Evolutionary conservation across 1,140 invertebrate species (phyloP), one percentile per base, ranked within the genome.

Genomic region (Papilio glaucus): DNA sequence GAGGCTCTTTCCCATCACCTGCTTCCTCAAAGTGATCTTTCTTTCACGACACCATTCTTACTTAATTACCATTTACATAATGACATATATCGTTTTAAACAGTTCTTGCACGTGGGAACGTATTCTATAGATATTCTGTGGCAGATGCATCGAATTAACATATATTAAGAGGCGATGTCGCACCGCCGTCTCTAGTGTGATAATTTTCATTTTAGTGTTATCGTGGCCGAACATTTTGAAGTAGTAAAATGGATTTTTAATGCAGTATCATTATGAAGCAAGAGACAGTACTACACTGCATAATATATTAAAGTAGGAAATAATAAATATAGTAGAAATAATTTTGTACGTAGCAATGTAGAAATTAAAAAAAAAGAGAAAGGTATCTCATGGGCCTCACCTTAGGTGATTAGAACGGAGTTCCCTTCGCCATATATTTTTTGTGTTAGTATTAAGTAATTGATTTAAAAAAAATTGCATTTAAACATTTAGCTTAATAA

Each of bases 61-160:
- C 49, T 68, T 72, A 75, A 75, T 75, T 75, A 75, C 68, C 38
- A 72, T 73, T 67, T 60, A 75, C 74, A 69, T 57, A 75, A 69
- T 75, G 73, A 53, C 33, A 69, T 72, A 62, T 39, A 38, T 63
- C 71, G 24, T 68, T 53, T 72, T 75, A 21, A 70, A 67, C 71
- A 49, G 45, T 60, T 53, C 21, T 45, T 53, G 3, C 21, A 53
- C 74, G 74, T 75, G 74, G 74, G 74, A 75, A 75, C 18, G 65
- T 69, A 69, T 72, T 24, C 67, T 29, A 57, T 21, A 15, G 41
- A 26, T 33, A 21, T 15, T 53, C 38, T 72, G 62, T 70, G 53
- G 53, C 65, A 42, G 74, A 45, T 72, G 63, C 74, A 70, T 75
- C 8, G 15, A 57, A 75, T 70, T 75, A 75, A 42, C 71, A 75